Conservation (phyloP, 2,113 vertebrate species). For the Anser cygnoides region DNA sequence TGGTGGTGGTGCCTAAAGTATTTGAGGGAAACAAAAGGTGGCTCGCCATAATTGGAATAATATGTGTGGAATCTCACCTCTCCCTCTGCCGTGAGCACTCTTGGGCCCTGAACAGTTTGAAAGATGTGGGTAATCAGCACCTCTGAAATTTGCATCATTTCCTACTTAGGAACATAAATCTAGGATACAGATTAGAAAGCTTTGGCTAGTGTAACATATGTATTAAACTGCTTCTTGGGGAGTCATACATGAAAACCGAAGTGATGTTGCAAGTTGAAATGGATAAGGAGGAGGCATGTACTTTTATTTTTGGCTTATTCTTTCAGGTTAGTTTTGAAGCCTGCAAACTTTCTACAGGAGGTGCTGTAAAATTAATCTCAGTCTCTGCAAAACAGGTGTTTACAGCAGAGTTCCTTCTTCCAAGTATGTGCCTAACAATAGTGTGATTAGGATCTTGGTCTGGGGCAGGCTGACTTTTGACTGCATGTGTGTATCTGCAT, state of each 20-base stretch:
- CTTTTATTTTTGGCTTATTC: neutral
- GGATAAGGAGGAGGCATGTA: neutral
- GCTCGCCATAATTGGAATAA: constrained; percentile 17
- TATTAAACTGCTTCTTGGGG: neutral
- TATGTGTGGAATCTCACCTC: constrained; percentile 13
- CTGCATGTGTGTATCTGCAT: neutral
- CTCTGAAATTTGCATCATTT: neutral
- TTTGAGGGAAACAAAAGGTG: neutral
- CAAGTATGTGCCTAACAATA: neutral
- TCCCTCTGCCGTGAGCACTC: neutral
- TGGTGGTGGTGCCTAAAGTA: neutral
- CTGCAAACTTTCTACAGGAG: neutral
- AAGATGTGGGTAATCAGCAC: neutral
- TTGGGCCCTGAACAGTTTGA: neutral
- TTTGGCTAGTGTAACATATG: neutral
- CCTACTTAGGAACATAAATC: neutral
- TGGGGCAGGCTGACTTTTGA: constrained; percentile 52
- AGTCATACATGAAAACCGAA: neutral
- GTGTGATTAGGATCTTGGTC: constrained; percentile 41
- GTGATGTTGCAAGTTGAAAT: neutral
- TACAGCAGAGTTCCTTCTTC: constrained; percentile 35
- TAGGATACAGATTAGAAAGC: neutral
- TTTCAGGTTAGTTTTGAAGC: neutral
- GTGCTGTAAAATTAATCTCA: neutral
- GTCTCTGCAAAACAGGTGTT: constrained; percentile 44